Percentiles rank a stretch among this genome's conserved stretches.
Conservation (phyloP, 2,113 vertebrate species). For the Glaucidium brasilianum region DNA sequence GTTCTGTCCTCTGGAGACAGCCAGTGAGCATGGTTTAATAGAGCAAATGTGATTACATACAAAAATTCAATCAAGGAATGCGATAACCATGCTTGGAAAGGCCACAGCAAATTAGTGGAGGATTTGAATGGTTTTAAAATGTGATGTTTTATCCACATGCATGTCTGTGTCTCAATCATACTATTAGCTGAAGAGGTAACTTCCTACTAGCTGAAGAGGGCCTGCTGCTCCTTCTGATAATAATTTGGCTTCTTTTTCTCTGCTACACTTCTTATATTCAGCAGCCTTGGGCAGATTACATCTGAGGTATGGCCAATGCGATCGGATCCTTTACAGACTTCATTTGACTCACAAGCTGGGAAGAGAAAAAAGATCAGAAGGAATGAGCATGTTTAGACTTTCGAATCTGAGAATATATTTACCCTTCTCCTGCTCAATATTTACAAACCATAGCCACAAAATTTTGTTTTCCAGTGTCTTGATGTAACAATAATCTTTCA, state of each 20-base stretch:
- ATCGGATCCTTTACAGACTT: neutral
- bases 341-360: neutral
- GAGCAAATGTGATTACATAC: neutral
- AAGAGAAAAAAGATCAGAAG: neutral
- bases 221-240: neutral
- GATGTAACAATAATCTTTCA: neutral
- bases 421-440: neutral
- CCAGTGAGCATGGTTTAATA: neutral
- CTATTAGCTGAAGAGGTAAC: neutral
- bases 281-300: neutral
- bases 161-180: neutral
- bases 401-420: neutral
- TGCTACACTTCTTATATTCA: neutral
- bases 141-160: neutral
- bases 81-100: neutral
- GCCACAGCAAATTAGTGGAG: neutral
- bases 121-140: neutral
- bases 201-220: neutral
- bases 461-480: neutral
- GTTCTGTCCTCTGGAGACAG: neutral
- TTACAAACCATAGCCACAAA: neutral
- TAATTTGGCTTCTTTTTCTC: neutral
- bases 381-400: neutral
- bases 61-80: neutral
- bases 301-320: neutral